Evolutionary conservation across 2,888 invertebrate species (phyloP), one percentile per base, ranked within the genome.

Genomic region (Dusona sp.): DNA sequence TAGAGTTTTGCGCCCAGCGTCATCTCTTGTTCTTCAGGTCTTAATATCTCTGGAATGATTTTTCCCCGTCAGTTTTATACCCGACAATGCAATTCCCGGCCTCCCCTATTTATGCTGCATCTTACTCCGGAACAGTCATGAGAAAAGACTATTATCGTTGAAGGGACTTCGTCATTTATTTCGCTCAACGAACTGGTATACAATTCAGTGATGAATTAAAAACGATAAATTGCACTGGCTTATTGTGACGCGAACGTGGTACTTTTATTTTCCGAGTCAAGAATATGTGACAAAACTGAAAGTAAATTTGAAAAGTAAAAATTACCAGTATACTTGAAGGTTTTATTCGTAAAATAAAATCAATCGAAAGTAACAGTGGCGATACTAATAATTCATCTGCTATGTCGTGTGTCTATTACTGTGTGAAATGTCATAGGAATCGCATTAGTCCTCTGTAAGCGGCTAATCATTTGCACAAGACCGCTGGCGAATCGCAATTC

Each of bases 81-180:
- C 29, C 67, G 78, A 85, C 78, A 68, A 75, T 77, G 84, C 80
- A 61, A 72, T 80, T 51, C 70, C 45, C 38, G 51, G 84, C 33
- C 75, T 57, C 38, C 64, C 70, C 70, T 77, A 72, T 80, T 77
- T 72, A 38, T 68, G 64, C 65, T 22, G 51, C 65, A 48, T 65
- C 80, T 77, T 81, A 73, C 70, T 51, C 80, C 38, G 48, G 72
- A 85, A 85, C 61, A 85, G 74, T 85, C 78, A 81, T 48, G 67
- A 67, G 25, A 78, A 68, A 65, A 64, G 78, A 67, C 78, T 57
- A 11, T 42, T 42, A 11, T 42, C 11, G 81, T 73, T 81, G 81
- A 51, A 85, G 72, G 79, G 75, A 54, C 48, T 48, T 48, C n/a
- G 7, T n/a, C n/a, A n/a, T n/a, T 48, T 48, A n/a, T 48, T 48